phyloP scores from a whole-genome alignment of 2,113 vertebrate species.

The Myotis yumanensis region DNA sequence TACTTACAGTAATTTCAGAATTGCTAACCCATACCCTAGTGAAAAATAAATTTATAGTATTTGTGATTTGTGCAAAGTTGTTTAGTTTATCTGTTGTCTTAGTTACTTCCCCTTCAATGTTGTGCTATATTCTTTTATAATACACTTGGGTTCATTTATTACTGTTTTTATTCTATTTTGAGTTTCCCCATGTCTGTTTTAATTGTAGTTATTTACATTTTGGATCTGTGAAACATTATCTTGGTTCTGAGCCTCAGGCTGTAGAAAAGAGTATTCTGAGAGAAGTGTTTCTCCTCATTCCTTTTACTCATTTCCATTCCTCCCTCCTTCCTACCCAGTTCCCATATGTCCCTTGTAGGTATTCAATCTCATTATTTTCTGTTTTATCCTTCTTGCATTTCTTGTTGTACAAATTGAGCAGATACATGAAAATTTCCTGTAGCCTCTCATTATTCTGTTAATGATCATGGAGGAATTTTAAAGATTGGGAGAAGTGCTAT shows the following conservation, averaged over 20 bases:
- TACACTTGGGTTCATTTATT: background rate
- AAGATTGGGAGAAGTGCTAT: background rate
- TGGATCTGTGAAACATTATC: background rate
- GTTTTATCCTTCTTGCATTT: background rate
- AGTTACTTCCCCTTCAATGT: background rate
- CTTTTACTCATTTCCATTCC: background rate
- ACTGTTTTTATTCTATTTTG: background rate
- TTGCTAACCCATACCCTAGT: background rate
- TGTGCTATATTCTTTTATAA: background rate
- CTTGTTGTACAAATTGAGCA: background rate
- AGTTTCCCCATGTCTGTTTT: background rate
- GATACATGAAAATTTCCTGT: background rate
- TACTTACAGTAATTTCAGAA: background rate
- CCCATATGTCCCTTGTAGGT: background rate
- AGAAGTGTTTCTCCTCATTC: background rate
- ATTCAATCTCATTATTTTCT: background rate
- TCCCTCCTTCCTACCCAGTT: background rate
- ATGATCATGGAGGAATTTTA: background rate
- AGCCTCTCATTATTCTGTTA: background rate
- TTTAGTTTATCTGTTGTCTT: background rate
- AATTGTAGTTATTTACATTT: background rate
- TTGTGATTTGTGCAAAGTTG: background rate
- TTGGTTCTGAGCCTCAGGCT: background rate
- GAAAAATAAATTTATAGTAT: background rate
- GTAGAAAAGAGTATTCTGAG: background rate